Base-by-base conservation (phyloP, 1,140 invertebrate species). In the Lerema accius region DNA sequence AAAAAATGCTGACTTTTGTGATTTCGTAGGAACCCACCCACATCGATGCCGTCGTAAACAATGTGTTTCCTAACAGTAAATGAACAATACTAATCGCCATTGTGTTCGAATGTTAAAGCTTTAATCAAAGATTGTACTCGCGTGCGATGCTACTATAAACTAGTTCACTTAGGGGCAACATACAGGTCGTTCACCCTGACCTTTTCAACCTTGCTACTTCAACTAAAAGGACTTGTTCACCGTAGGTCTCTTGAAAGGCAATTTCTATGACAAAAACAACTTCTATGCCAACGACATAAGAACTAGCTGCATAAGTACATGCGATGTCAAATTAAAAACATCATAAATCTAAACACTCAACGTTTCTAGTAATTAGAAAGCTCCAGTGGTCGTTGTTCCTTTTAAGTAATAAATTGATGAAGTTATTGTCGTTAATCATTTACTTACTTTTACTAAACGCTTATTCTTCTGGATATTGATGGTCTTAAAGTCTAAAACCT, bases 101-200 rank as follows among this genome's bases (percentile, higher is more conserved):
- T 45, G 53, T 45, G 45, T 46, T 58, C 32, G 42, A 45, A 45
- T 23, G 37, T 58, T 45, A 32, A 58, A 58, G 42, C 40, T 58
- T 15, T 58, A 58, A 58, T 65, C 46, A 58, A 46, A 23, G 32
- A 15, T 37, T 65, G 59, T 65, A 67, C 37, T 71, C 23, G 70
- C 73, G 73, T 78, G 76, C 46, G 43, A 17, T 23, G 46, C 53
- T 46, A 37, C 55, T 67, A 73, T 78, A 70, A 75, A 53, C 53
- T 58, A 58, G 53, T 45, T 45, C 53, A 58, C 40, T 58, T 58
- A 58, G 26, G 23, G 19, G 40, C 42, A 58, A 45, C 40, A 58
- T 42, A 35, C 48, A 68, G 80, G 73, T 88, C 78, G 75, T 80
- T 79, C 73, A 80, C 75, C 78, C 82, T 82, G 82, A 84, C 80